phyloP scores from a whole-genome alignment of 1,140 invertebrate species.

The Neoseiulus cucumeris region DNA sequence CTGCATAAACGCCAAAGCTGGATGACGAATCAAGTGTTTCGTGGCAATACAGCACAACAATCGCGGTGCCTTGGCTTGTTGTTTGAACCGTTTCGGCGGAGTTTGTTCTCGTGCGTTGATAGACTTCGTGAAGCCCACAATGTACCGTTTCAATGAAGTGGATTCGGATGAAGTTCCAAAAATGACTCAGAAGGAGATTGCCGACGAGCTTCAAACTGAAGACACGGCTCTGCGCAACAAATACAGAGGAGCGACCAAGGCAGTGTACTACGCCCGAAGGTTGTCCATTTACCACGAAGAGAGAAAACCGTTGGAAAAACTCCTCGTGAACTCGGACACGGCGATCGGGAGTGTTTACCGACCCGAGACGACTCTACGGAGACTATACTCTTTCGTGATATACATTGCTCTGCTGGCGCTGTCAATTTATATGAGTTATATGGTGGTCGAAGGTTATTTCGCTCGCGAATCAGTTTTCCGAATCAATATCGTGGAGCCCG shows the following conservation, averaged over 20 bases:
- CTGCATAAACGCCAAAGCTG: too few species aligned
- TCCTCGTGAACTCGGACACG: not conserved
- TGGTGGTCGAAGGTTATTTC: not conserved
- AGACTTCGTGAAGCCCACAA: too few species aligned
- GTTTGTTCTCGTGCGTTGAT: too few species aligned
- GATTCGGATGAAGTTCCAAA: too few species aligned
- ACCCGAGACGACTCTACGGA: not conserved
- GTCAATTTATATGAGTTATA: not conserved
- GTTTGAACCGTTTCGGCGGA: too few species aligned
- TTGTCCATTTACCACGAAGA: not conserved
- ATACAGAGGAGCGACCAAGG: not conserved
- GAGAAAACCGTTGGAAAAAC: not conserved
- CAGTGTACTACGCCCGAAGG: not conserved
- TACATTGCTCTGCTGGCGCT: not conserved
- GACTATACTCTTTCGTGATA: not conserved
- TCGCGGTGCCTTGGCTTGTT: too few species aligned
- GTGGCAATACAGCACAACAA: too few species aligned
- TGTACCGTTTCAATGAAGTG: too few species aligned
- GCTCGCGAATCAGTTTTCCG: not conserved
- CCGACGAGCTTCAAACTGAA: too few species aligned
- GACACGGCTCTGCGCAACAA: too few species aligned
- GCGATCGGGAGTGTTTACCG: not conserved
- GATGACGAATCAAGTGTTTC: too few species aligned
- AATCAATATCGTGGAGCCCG: not conserved
- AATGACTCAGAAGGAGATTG: too few species aligned